Base-by-base conservation (phyloP, 2,113 vertebrate genomes). In the Meleagris gallopavo region DNA sequence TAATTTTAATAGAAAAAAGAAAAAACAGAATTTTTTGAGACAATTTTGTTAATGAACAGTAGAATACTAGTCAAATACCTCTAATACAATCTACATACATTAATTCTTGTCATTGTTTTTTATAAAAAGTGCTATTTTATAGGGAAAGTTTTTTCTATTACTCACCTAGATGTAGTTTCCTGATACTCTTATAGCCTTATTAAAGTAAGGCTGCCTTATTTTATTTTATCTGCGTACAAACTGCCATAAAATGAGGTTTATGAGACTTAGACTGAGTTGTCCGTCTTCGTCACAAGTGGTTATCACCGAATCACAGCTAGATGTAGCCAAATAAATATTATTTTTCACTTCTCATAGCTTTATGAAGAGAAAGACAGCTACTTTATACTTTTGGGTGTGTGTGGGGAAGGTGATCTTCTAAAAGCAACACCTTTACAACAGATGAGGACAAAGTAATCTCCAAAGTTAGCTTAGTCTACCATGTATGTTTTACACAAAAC, bases 391-490 rank as follows among this genome's bases (percentile, higher is more conserved):
- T 7, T 19, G 77, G 16, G 20, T 54, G 40, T 0, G 0, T n/a
- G 13, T 17, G 20, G 7, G 24, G 13, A 88, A 86, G 36, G 10
- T 22, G 66, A 17, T 79, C 21, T 93, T 77, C 40, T 55, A 73
- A 88, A 88, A 93, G 50, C 62, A 71, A 45, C 29, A 45, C 66
- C 45, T 94, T 62, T 83, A 32, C 9, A 71, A 55, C 16, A 66
- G 45, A 55, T 41, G 41, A 82, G 69, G 65, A 83, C 48, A 83
- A 2, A 38, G 34, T 78, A 82, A 73, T 82, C 62, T 86, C 50
- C 50, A 83, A 86, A 54, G 32, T n/a, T 71, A 79, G 50, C 64
- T 50, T 74, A 84, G 89, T 52, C 6, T 46, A 61, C 46, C 83
- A 19, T 40, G 57, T 40, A 86, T 32, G 29, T 34, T 0, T 70